Percentiles rank a stretch among this genome's conserved stretches.
These are phyloP conservation scores for Pampusana beccarii DNA, from an alignment of 2,113 vertebrate genomes.

Conservation along the genomic window DNA sequence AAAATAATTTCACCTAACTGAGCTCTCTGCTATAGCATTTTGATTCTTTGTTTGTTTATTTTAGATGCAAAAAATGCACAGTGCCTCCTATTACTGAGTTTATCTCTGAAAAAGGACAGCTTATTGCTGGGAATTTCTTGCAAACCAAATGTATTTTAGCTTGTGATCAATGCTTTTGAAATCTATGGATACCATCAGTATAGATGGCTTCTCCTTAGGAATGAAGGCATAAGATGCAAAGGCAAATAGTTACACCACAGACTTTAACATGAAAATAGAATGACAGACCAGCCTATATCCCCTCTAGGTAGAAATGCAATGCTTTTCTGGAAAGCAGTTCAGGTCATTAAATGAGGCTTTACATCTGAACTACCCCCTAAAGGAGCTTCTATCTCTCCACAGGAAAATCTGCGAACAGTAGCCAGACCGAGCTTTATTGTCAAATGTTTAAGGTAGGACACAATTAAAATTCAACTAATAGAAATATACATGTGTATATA, in stretches of 20 bases:
- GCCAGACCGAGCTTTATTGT: not conserved
- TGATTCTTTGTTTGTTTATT: not conserved
- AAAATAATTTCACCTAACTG: not conserved
- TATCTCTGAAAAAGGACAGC: not conserved
- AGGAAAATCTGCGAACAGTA: not conserved
- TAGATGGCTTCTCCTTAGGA: not conserved
- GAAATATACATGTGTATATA: not conserved
- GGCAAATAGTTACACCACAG: not conserved
- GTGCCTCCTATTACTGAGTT: not conserved
- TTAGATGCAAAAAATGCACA: not conserved
- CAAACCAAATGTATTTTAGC: not conserved
- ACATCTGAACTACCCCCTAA: not conserved
- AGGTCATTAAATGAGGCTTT: not conserved
- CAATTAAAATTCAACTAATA: not conserved
- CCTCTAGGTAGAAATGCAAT: not conserved
- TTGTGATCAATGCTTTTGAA: not conserved
- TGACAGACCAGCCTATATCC: not conserved
- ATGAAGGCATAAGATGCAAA: not conserved
- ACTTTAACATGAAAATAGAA: not conserved
- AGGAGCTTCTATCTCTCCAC: not conserved
- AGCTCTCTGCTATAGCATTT: not conserved
- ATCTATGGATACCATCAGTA: accelerated
- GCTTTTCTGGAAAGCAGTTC: not conserved
- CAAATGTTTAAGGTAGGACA: not conserved
- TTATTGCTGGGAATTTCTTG: not conserved